Base-by-base conservation (phyloP, 2,113 vertebrate species). In the Leucopternis melanops region DNA sequence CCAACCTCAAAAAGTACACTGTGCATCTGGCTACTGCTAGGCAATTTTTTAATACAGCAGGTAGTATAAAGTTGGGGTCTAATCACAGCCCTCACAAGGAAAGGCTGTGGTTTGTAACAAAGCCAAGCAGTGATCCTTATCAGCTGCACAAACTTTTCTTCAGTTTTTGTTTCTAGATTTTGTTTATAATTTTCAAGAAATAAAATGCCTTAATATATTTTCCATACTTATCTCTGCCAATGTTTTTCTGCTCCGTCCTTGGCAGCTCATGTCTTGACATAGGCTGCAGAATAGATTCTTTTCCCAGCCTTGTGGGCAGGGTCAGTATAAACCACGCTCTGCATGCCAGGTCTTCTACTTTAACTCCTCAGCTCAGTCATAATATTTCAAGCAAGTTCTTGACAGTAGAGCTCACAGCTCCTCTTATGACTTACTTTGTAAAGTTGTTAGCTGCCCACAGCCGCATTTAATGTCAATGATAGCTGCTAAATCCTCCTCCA, bases 151-250 rank as follows among this genome's bases (percentile, higher is more conserved):
- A 96, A 90, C 84, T 54, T 92, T 61, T 57, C 71, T 65, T 72
- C 66, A 93, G 71, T 55, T 20, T 63, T 92, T 80, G 18, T 77
- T 92, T 88, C 77, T 80, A 94, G 54, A 95, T 52, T 78, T 81
- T 84, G 44, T 70, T 94, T 96, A 85, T 90, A 86, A 92, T 89
- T 93, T 95, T 95, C 67, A 95, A 95, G 90, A 96, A 97, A 94
- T 62, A 91, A 83, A 96, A 94, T 62, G 59, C 54, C 87, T 90
- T 67, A 59, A 72, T 93, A 71, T 89, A 55, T 75, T 90, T 92
- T 81, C 65, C 67, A 25, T 45, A 7, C 45, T 63, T 34, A 67
- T 79, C 81, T 74, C 44, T 88, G 74, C 95, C 94, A 95, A 18
- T 59, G 86, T 94, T 97, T 59, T 95, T 66, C 78, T 90, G 84